Evolutionary conservation across 2,113 vertebrate species (phyloP).

Genomic region (Melanerpes aurifrons): DNA sequence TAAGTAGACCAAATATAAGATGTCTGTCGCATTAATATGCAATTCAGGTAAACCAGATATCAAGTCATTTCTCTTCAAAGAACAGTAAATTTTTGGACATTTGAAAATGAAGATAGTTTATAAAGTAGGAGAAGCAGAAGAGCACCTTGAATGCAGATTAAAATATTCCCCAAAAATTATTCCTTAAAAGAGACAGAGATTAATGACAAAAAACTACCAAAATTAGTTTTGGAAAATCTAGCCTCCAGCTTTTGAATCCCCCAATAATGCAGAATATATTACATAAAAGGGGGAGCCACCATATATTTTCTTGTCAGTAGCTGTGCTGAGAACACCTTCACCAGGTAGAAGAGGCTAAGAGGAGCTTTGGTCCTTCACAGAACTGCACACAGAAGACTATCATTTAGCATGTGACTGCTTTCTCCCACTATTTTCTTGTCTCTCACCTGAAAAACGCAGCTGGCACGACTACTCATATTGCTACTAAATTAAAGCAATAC

Average conservation of each 20-base stretch:
- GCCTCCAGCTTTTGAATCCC: not conserved
- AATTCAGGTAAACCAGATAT: not conserved
- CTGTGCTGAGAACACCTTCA: not conserved
- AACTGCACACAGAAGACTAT: not conserved
- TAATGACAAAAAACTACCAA: not conserved
- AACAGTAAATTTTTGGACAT: not conserved
- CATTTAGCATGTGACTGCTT: not conserved
- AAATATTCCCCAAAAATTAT: not conserved
- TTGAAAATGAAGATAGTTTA: not conserved
- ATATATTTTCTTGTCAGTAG: not conserved
- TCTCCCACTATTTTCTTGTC: not conserved
- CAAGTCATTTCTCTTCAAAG: not conserved
- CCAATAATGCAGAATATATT: not conserved
- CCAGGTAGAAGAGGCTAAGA: accelerated
- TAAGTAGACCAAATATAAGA: not conserved
- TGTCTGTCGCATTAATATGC: not conserved
- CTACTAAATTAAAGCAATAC: not conserved
- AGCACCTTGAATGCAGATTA: not conserved
- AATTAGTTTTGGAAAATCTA: not conserved
- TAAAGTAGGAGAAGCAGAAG: not conserved
- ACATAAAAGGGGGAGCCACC: not conserved
- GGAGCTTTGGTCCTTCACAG: not conserved
- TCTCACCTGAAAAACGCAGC: not conserved
- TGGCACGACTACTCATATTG: not conserved
- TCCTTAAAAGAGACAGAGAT: not conserved